Evolutionary conservation across 2,888 invertebrate species (phyloP).

Genomic region (Chalcis sispes): DNA sequence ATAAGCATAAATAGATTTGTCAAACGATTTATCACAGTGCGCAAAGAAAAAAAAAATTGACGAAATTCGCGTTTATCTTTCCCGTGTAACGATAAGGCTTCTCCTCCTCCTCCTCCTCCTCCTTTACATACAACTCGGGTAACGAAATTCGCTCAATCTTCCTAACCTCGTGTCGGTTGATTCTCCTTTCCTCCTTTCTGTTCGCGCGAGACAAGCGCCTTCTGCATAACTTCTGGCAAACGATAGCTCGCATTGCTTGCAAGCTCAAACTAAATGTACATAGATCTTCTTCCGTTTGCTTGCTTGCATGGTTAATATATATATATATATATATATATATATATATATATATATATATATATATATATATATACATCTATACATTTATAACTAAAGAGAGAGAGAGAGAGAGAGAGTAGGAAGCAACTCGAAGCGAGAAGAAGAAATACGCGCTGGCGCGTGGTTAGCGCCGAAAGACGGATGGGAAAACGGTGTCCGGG

Average conservation of each 20-base stretch:
- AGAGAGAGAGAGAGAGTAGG: no score
- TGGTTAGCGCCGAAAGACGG: constrained; percentile 40
- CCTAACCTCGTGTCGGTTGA: not conserved
- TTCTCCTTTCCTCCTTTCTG: not conserved
- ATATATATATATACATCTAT: no score
- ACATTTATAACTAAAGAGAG: no score
- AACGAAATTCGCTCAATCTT: constrained; percentile 52
- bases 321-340: no score
- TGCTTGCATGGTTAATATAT: not conserved
- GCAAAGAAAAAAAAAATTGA: no score
- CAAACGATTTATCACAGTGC: no score
- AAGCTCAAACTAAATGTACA: constrained; percentile 47
- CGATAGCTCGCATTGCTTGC: constrained; percentile 18
- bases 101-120: no score
- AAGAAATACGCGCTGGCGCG: not conserved
- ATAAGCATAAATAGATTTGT: no score
- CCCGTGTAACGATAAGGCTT: no score
- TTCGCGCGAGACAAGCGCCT: no score
- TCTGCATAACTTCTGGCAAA: constrained; percentile 38
- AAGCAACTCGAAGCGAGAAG: constrained; percentile 14
- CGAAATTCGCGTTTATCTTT: no score
- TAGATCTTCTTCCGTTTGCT: constrained; percentile 37
- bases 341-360: no score
- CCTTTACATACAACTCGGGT: not conserved
- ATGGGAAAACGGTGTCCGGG: constrained; percentile 40